Base-by-base conservation (phyloP, 2,888 invertebrate genomes). In the Sphecodes monilicornis region DNA sequence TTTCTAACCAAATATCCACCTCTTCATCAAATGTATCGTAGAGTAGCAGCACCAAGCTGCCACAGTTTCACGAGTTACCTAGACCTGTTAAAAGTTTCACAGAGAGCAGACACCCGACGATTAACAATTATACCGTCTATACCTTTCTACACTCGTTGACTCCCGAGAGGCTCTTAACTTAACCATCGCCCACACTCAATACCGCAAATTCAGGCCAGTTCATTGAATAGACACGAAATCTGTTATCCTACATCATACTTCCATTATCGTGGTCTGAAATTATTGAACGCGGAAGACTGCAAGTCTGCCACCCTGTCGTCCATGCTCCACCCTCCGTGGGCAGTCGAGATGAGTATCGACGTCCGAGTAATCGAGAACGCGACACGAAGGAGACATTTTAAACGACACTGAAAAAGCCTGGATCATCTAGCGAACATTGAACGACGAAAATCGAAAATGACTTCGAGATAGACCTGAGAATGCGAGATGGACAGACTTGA, bases 241-340 rank as follows among this genome's bases (percentile, higher is more conserved):
- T 72, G 50, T 72, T 72, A 72, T 72, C 54, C 32, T 72, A 50
- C 72, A 72, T 72, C 72, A 36, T 54, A 72, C 50, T 72, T 72
- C 72, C 72, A 72, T 72, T 72, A 72, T 54, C 36, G 54, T 36
- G n/a, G 29, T 72, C 22, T 70, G 70, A 43, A 72, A 72, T 72
- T 72, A 72, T 72, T 54, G 32, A 54, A 36, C 36, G 50, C 36
- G 22, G 36, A 72, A 54, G 36, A 32, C 32, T 54, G 36, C 16
- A 16, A 72, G 36, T n/a, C 54, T 72, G 36, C 50, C 36, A 26
- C 16, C 54, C 50, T 16, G 57, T 57, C 57, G 57, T 11, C 57
- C 57, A 29, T 26, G 57, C 29, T 57, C 26, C 57, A 29, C 57
- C 57, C 26, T 29, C 26, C 16, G 16, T 57, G 57, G 57, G 26